Conservation (phyloP, 2,888 invertebrate genomes). For the Gymnocheta viridis region DNA sequence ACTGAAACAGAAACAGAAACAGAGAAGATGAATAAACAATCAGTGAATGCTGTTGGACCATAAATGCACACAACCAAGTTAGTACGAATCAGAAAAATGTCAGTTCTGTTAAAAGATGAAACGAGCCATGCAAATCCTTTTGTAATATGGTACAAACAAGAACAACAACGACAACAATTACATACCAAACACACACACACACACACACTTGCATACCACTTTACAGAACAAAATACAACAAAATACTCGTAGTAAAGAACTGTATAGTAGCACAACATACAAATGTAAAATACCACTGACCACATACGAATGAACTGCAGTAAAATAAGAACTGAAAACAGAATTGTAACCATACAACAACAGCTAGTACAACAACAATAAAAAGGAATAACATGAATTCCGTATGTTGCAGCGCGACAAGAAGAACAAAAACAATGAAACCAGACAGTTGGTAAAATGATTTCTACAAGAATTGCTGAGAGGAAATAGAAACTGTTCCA, state of each 20-base stretch:
- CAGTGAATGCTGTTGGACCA: conserved; percentile 33
- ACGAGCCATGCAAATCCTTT: conserved; percentile 72
- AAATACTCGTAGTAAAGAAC: background rate
- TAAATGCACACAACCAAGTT: conserved; percentile 51
- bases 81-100: conserved; percentile 62
- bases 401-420: conserved; percentile 39
- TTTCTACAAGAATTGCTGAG: conserved; percentile 7
- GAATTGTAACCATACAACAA: conserved; percentile 43
- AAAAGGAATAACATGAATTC: conserved; percentile 24
- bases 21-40: conserved; percentile 45
- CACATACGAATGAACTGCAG: conserved; percentile 64
- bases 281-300: conserved; percentile 65
- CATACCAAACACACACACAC: background rate
- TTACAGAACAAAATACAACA: conserved; percentile 13
- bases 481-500: background rate
- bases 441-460: conserved; percentile 49
- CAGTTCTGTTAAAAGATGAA: conserved; percentile 67
- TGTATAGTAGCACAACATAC: conserved; percentile 22
- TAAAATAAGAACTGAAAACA: conserved; percentile 24
- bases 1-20: too few species aligned
- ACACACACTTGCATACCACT: conserved; percentile 3
- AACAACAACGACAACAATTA: conserved; percentile 36
- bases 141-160: conserved; percentile 68
- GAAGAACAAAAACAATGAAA: conserved; percentile 39
- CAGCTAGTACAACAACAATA: background rate